Base-by-base conservation (phyloP, 2,888 invertebrate genomes). In the Scaptomyza parva region DNA sequence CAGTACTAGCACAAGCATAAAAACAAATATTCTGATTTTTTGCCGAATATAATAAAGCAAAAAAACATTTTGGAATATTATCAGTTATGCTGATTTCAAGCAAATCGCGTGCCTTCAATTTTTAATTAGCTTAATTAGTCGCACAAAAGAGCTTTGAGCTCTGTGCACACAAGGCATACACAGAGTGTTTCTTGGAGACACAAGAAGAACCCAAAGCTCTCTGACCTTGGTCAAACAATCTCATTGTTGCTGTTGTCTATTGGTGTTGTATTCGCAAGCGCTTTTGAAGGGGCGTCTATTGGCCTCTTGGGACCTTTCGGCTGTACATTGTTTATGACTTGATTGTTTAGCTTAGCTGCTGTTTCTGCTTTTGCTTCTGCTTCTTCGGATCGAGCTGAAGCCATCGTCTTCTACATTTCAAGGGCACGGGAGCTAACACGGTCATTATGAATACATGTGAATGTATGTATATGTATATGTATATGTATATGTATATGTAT, bases 301-400 rank as follows among this genome's bases (percentile, higher is more conserved):
- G 63, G 73, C 66, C 71, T 48, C 61, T 64, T 70, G 82, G 55
- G 76, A 69, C 72, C 65, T 75, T 67, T 83, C 70, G 82, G 82
- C 72, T 82, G 83, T 77, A 85, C 83, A 84, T 87, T 87, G 86
- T 84, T 84, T 87, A 84, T 77, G 88, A 77, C 66, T 87, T 72
- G 74, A 87, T 87, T 84, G 88, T 84, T 87, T 64, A 72, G 74
- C 39, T 76, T n/a, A n/a, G 70, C 35, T 48, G 68, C 50, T 64
- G 60, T 39, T 55, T 30, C 30, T 35, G 35, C 37, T 17, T 17
- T 35, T 76, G 70, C 41, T 50, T 66, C 52, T 66, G 62, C 55
- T 54, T 63, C 76, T 41, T 63, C 44, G 26, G 50, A 51, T 45
- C 33, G 17, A 41, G 50, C 43, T 43, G 8, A 50, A 58, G 54